Evolutionary conservation across 2,113 vertebrate genomes (phyloP), one percentile per base, ranked within the genome.

Genomic region (Podarcis raffonei): DNA sequence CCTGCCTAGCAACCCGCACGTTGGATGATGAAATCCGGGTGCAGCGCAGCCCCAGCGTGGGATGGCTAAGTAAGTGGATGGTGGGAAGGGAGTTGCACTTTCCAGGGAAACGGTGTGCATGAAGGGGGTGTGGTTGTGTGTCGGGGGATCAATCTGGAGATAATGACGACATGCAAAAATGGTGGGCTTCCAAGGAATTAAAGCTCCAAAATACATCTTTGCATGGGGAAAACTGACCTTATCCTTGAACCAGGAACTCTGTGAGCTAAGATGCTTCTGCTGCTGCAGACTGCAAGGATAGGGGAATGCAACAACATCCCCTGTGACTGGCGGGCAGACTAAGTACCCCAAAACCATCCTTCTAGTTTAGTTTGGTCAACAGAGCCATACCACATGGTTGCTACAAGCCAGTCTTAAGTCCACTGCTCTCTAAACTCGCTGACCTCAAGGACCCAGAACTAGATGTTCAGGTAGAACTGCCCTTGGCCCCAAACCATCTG

Each of bases 51-150:
- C 96, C 97, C 96, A 99, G 98, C 96, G 96, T 98, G 98, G 99
- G 98, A 98, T 99, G 98, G 98, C 98, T 98, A 94, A 98, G 98
- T 99, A 99, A 99, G 99, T 99, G 89, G 79, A 0, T n/a, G 87
- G 32, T 22, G 15, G 12, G 1, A 91, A 92, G 91, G 0, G 65
- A n/a, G 71, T 53, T 23, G 20, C 27, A 22, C 18, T 27, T 25
- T 53, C 57, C 71, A 90, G 81, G 71, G 59, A 25, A 15, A 13
- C 30, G 9, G 71, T 81, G 25, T 65, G 27, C 18, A 9, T 37
- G 1, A 32, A 59, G 0, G 1, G 8, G 0, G 6, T 1, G 62
- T 35, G 90, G 48, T 53, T 83, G 84, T 3, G 81, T 85, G 84
- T 16, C 15, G 23, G 6, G 30, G 22, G 22, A 30, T 48, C 4